phyloP scores from a whole-genome alignment of 2,797 vertebrate species.

The Lemur catta region DNA sequence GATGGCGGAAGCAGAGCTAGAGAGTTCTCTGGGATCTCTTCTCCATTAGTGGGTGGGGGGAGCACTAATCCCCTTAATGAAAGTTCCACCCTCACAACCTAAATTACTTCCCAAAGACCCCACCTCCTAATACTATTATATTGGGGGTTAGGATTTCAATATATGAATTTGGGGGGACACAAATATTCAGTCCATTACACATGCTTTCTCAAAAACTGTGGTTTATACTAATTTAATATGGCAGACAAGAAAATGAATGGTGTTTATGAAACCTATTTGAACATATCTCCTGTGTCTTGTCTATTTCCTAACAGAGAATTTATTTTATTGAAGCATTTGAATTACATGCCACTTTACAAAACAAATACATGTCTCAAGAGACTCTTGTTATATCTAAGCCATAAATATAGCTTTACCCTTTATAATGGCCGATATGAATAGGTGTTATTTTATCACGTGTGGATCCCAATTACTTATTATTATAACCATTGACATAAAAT shows the following conservation, averaged over 20 bases:
- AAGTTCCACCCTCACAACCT: neutral
- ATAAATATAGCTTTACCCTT: slow-evolving; percentile 15
- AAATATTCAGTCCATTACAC: neutral
- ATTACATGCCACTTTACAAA: neutral
- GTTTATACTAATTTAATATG: neutral
- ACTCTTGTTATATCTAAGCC: neutral
- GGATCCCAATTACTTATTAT: neutral
- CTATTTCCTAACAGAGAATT: neutral
- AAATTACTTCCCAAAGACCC: neutral
- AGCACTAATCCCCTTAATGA: neutral
- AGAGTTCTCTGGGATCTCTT: neutral
- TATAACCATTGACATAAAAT: neutral
- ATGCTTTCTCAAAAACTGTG: neutral
- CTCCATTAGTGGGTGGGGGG: neutral
- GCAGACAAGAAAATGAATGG: neutral
- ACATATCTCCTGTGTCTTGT: neutral
- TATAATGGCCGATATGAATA: neutral
- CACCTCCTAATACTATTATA: neutral
- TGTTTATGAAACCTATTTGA: neutral
- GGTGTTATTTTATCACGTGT: neutral
- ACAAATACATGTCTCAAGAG: neutral
- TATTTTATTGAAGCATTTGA: neutral
- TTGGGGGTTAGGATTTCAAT: neutral
- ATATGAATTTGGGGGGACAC: neutral
- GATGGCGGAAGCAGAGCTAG: neutral